A percentile compares a stretch with the other conserved stretches of the same genome.
These are phyloP conservation scores for Coreius guichenoti DNA, from an alignment of 2,797 vertebrate species.

Conservation along the genomic window DNA sequence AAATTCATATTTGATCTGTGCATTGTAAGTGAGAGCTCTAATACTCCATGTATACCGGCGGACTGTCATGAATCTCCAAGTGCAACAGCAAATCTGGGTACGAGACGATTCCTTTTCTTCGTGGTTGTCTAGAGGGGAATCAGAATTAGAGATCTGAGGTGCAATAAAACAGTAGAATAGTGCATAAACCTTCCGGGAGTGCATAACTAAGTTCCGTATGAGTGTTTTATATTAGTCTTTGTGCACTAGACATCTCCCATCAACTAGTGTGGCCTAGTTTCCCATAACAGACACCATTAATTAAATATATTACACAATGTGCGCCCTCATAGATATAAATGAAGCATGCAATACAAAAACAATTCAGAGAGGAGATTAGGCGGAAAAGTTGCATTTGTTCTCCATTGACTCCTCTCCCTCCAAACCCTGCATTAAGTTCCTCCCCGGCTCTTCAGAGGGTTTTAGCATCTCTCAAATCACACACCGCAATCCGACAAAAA, in stretches of 20 bases:
- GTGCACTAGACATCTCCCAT: slow-evolving; percentile 73
- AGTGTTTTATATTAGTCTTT: slow-evolving; percentile 69
- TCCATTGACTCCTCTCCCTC: slow-evolving; percentile 55
- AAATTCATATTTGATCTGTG: slow-evolving; percentile 72
- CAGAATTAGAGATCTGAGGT: slow-evolving; percentile 58
- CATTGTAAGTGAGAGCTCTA: slow-evolving; percentile 43
- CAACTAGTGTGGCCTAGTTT: slow-evolving; percentile 78
- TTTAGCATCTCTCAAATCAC: slow-evolving; percentile 71
- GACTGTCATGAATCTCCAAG: slow-evolving; percentile 47
- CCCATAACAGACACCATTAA: slow-evolving; percentile 72
- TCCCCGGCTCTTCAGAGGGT: slow-evolving; percentile 66
- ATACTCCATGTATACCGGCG: slow-evolving; percentile 24
- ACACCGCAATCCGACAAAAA: slow-evolving; percentile 67
- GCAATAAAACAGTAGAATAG: slow-evolving; percentile 51
- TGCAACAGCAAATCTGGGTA: slow-evolving; percentile 52
- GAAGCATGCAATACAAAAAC: slow-evolving; percentile 64
- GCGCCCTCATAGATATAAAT: slow-evolving; percentile 63
- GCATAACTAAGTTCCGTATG: slow-evolving; percentile 46
- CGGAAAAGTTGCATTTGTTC: slow-evolving; percentile 66
- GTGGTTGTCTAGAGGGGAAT: slow-evolving; percentile 53
- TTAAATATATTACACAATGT: slow-evolving; percentile 75
- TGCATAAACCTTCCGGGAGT: slow-evolving; percentile 53
- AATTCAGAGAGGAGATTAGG: slow-evolving; percentile 67
- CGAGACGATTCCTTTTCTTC: slow-evolving; percentile 32
- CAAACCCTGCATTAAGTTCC: slow-evolving; percentile 45